Base-by-base conservation (phyloP, 1,140 invertebrate species). In the Temnothorax longispinosus region DNA sequence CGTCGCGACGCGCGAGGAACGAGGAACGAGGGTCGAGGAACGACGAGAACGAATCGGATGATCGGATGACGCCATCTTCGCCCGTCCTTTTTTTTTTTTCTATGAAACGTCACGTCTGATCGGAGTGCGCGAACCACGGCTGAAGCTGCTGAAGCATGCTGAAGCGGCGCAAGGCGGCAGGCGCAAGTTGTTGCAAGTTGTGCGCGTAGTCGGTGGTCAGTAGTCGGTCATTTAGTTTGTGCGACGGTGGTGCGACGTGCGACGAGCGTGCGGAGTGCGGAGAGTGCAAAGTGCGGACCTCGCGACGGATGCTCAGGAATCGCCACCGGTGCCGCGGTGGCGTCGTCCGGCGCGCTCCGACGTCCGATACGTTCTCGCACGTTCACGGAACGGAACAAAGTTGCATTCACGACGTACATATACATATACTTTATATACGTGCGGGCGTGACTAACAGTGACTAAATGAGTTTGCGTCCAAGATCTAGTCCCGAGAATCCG, bases 401-500 rank as follows among this genome's bases (percentile, higher is more conserved):
- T 60, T 69, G n/a, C 35, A 2, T 27, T 27, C 27, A 1, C 27
- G 27, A 27, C 27, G 27, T 27, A 27, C 27, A 27, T 27, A 27
- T 27, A 27, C 27, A 27, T 27, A 27, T 27, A 27, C 27, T 27
- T 27, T 15, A 27, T 21, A 38, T 18, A 7, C 56, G 44, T 7
- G 21, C 60, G 78, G 56, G 81, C 80, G 88, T 88, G 87, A 6
- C 64, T 52, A 52, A 69, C 5, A 8, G 41, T 32, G 64, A 41
- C 64, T 44, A 41, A 69, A 92, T 93, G 92, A 91, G 87, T 92
- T 92, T 92, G 87, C 89, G 88, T 92, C 75, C 87, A 91, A 91
- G 89, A 90, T 92, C 90, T 76, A 76, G 32, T 77, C 44, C 54
- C 38, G 78, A 72, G 52, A n/a, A 41, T 32, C 44, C 64, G 74